Percentiles rank a stretch among this genome's conserved stretches.
These are phyloP conservation scores for Quadriops clusia DNA, from an alignment of 2,888 invertebrate species.

Conservation along the genomic window DNA sequence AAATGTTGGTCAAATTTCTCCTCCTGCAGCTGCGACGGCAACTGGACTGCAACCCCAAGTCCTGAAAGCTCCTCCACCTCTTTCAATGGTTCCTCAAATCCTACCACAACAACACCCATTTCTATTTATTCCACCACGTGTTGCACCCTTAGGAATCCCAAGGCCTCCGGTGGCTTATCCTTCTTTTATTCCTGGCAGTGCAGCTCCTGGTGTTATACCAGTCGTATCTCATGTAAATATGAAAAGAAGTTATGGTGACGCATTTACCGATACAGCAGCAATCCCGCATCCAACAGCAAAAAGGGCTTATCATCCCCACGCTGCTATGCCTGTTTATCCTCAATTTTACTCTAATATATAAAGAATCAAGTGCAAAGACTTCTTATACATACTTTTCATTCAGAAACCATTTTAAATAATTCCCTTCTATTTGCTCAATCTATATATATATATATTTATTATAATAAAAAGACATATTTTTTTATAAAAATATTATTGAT, in stretches of 20 bases:
- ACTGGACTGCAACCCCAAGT: slow-evolving; percentile 12
- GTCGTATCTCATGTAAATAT: slow-evolving; percentile 30
- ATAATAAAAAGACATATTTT: slow-evolving; percentile 1
- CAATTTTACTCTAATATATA: slow-evolving; percentile 35
- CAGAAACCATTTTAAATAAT: slow-evolving; percentile 1
- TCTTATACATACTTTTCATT: not conserved
- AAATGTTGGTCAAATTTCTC: slow-evolving; percentile 19
- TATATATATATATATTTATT: slow-evolving; percentile 1
- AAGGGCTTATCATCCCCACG: slow-evolving; percentile 28
- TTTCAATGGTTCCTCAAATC: slow-evolving; percentile 30
- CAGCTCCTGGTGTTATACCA: slow-evolving; percentile 24
- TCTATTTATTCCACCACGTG: slow-evolving; percentile 18
- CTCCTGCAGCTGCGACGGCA: slow-evolving; percentile 12
- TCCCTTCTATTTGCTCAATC: slow-evolving; percentile 1
- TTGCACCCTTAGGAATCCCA: slow-evolving; percentile 19
- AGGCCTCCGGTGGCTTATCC: slow-evolving; percentile 23
- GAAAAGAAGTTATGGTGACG: slow-evolving; percentile 35
- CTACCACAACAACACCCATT: slow-evolving; percentile 23
- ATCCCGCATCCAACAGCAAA: too few species aligned
- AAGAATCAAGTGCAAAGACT: slow-evolving; percentile 9
- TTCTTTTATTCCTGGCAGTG: slow-evolving; percentile 21
- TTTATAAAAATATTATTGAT: too few species aligned
- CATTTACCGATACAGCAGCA: slow-evolving; percentile 30
- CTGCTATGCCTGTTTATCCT: slow-evolving; percentile 29
- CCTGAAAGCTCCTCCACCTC: slow-evolving; percentile 16